These are phyloP conservation scores for Urophycis tenuis DNA, from an alignment of 2,797 vertebrate species.

Conservation along the genomic window DNA sequence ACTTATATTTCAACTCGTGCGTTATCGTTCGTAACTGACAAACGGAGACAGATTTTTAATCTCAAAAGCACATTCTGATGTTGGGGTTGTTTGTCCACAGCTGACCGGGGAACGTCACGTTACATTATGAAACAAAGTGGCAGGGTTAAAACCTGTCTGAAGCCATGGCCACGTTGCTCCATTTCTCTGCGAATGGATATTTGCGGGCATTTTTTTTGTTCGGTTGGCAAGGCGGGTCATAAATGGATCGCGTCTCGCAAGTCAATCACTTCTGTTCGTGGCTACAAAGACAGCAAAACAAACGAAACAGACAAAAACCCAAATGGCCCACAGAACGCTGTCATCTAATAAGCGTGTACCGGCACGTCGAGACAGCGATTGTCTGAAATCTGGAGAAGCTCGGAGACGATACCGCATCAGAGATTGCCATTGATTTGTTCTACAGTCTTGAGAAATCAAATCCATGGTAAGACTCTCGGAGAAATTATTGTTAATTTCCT, in stretches of 20 bases:
- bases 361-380: not conserved
- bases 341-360: not conserved
- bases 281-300: not conserved
- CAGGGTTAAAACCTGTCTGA: not conserved
- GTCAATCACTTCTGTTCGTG: not conserved
- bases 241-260: not conserved
- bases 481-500: slow-evolving; percentile 1
- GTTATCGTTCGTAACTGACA: not conserved
- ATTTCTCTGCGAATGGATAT: not conserved
- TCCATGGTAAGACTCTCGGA: not conserved
- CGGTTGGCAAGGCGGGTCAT: not conserved
- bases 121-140: not conserved
- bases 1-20: no score
- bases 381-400: not conserved
- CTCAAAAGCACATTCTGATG: not conserved
- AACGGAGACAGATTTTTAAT: not conserved
- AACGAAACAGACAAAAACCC: not conserved
- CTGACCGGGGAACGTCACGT: not conserved
- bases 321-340: not conserved
- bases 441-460: not conserved
- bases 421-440: not conserved
- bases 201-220: not conserved
- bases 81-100: not conserved
- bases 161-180: not conserved
- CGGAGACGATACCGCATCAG: not conserved